Percentiles rank a stretch among this genome's conserved stretches.
Conservation (phyloP, 2,888 invertebrate species). For the Chrysodeixis includens region DNA sequence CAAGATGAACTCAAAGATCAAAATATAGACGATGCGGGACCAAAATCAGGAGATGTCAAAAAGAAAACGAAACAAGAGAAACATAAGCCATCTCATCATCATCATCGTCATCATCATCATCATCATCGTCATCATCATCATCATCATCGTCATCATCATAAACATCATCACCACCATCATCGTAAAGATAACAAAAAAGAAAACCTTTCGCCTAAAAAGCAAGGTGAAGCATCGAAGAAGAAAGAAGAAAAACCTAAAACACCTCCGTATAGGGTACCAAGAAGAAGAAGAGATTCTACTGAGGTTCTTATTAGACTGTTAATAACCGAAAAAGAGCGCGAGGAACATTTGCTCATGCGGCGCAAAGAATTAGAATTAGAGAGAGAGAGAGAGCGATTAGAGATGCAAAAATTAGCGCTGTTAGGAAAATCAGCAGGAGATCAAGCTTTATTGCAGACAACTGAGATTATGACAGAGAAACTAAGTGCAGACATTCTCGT, state of each 20-base stretch:
- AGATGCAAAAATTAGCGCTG: not conserved
- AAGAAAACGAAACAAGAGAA: not conserved
- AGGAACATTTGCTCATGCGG: no score
- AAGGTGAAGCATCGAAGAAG: not conserved
- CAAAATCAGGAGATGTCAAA: not conserved
- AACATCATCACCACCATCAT: no score
- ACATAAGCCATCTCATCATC: not conserved
- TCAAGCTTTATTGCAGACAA: not conserved
- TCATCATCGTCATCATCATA: no score
- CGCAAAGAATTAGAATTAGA: constrained; percentile 6
- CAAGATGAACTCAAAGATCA: not conserved
- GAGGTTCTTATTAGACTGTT: not conserved
- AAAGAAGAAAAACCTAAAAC: not conserved
- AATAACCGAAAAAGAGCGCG: not conserved
- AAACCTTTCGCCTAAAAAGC: not conserved
- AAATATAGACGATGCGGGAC: not conserved
- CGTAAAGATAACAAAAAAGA: constrained; percentile 9
- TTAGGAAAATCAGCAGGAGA: not conserved
- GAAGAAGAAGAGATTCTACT: not conserved
- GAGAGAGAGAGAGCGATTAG: constrained; percentile 6
- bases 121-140: no score
- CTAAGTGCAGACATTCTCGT: not conserved
- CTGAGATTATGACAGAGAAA: not conserved
- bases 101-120: no score
- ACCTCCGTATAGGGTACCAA: not conserved